A percentile compares a stretch with the other conserved stretches of the same genome.
Conservation (phyloP, 2,888 invertebrate species). For the Megastigmus dorsalis region DNA sequence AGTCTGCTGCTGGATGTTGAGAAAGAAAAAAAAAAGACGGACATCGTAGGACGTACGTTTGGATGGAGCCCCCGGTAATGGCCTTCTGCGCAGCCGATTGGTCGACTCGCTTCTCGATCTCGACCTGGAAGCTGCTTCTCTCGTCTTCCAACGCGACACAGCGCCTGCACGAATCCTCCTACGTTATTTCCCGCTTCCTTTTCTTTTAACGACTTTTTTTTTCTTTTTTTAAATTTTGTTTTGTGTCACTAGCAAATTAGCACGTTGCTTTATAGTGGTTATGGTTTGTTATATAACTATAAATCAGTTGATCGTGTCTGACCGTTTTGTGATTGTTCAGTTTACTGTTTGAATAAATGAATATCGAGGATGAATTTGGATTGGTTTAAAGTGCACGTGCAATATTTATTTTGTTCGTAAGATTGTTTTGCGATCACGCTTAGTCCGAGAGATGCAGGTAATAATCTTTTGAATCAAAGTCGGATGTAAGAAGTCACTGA, state of each 20-base stretch:
- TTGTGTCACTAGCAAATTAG: too few relatives aligned
- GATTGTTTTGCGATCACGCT: too few relatives aligned
- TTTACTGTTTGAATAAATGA: too few relatives aligned
- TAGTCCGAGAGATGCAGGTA: too few relatives aligned
- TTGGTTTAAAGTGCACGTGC: too few relatives aligned
- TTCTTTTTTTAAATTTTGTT: not conserved
- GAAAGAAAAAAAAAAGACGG: not conserved
- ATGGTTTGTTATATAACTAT: too few relatives aligned
- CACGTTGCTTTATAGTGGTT: not conserved
- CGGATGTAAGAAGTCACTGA: too few relatives aligned
- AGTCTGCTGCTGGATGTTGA: not conserved
- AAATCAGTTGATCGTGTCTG: too few relatives aligned
- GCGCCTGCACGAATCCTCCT: conserved; percentile 41
- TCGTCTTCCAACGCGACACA: conserved; percentile 48
- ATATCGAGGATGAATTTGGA: too few relatives aligned
- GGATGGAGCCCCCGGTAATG: conserved; percentile 12
- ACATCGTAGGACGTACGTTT: conserved; percentile 42
- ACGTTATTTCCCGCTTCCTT: not conserved
- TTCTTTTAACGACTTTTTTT: not conserved
- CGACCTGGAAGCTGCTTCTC: conserved; percentile 13
- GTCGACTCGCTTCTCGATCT: conserved; percentile 48
- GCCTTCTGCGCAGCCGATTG: conserved; percentile 32
- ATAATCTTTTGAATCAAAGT: too few relatives aligned
- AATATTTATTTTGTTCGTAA: too few relatives aligned
- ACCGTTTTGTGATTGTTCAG: too few relatives aligned